Conservation (phyloP, 1,140 invertebrate species). For the Solenopsis invicta region DNA sequence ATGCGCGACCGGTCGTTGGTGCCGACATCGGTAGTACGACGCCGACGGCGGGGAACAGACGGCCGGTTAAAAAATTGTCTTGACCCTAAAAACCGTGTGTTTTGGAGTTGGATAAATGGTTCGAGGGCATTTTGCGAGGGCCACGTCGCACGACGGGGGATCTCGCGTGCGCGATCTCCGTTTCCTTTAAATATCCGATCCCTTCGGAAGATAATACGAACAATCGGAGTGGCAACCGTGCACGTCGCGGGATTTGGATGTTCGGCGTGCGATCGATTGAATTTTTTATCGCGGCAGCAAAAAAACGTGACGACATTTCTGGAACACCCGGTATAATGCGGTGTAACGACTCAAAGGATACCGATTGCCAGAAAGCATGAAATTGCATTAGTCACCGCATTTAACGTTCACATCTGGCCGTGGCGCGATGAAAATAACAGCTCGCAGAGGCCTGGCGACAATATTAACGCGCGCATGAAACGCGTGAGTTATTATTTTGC, state of each 20-base stretch:
- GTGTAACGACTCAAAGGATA: slow-evolving; percentile 35
- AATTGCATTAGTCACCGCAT: slow-evolving; percentile 61
- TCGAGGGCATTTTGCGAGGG: background rate
- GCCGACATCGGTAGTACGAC: slow-evolving; percentile 8
- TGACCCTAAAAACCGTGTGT: background rate
- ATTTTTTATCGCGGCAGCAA: background rate
- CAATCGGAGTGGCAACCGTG: background rate
- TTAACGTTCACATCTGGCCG: slow-evolving; percentile 59
- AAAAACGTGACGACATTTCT: slow-evolving; percentile 25
- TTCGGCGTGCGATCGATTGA: background rate
- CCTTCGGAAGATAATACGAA: background rate
- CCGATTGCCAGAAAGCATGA: slow-evolving; percentile 61
- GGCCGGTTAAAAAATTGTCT: background rate
- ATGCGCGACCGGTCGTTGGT: slow-evolving; percentile 49
- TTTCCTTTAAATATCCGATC: background rate
- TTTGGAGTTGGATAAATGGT: background rate
- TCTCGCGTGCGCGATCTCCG: background rate
- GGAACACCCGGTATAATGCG: slow-evolving; percentile 1
- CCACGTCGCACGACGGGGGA: background rate
- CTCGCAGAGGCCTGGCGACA: slow-evolving; percentile 38
- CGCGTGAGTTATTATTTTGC: slow-evolving; percentile 55
- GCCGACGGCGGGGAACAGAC: background rate
- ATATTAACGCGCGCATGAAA: slow-evolving; percentile 6
- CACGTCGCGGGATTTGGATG: background rate
- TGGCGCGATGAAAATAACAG: slow-evolving; percentile 62